A percentile compares a stretch with the other conserved stretches of the same genome.
Conservation (phyloP, 2,797 vertebrate species). For the Semotilus atromaculatus region DNA sequence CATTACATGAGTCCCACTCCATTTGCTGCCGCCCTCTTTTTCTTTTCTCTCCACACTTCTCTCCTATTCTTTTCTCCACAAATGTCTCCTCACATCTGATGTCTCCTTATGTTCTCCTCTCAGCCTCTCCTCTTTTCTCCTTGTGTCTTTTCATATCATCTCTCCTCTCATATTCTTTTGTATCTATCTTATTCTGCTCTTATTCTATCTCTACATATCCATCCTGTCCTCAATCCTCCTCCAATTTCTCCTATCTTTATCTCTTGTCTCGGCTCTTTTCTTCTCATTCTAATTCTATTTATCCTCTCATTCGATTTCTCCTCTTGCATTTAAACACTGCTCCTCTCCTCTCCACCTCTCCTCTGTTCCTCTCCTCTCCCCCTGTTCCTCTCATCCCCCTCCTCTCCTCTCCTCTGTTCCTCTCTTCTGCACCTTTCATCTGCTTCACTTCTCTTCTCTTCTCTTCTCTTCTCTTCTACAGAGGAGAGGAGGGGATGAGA, state of each 20-base stretch:
- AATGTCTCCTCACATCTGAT: background rate
- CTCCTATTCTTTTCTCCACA: background rate
- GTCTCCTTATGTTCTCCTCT: background rate
- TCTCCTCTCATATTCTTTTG: background rate
- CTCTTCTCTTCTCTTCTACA: background rate
- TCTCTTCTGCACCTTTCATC: no score
- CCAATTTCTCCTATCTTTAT: no score
- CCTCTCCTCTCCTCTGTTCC: background rate
- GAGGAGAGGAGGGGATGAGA: no score
- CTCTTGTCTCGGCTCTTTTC: no score
- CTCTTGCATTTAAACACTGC: no score
- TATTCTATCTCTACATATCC: background rate
- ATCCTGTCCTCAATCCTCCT: background rate
- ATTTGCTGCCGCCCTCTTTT: background rate
- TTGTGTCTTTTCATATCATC: background rate
- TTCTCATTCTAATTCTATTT: no score
- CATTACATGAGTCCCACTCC: slow-evolving; percentile 19
- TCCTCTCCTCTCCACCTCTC: no score
- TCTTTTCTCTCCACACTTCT: background rate
- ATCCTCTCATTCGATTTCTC: no score
- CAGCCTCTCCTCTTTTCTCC: background rate
- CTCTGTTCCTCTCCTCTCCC: no score
- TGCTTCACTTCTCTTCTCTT: no score
- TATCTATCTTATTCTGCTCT: background rate
- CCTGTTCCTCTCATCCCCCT: no score